These are phyloP conservation scores for Thalassaphorura encarpata DNA, from an alignment of 1,140 invertebrate species.

Conservation along the genomic window DNA sequence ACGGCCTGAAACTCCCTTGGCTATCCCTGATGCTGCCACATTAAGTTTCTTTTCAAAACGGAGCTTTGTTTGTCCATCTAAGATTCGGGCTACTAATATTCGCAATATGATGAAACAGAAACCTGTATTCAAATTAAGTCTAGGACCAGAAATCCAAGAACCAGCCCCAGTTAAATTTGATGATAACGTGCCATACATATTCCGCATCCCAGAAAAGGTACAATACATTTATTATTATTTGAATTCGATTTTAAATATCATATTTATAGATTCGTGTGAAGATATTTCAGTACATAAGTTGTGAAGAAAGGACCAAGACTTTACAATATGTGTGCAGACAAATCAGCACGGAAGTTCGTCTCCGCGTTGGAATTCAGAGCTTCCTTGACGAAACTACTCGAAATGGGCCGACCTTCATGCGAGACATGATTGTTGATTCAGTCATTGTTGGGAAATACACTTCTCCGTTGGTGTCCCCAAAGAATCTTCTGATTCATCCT, in stretches of 20 bases:
- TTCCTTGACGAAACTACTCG: constrained; percentile 5
- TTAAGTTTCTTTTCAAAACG: too few species aligned
- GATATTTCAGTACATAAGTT: constrained; percentile 16
- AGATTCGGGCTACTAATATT: too few species aligned
- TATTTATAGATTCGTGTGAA: constrained; percentile 18
- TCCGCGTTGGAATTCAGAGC: constrained; percentile 12
- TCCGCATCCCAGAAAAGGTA: too few species aligned
- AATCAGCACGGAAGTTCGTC: constrained; percentile 22
- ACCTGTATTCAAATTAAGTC: too few species aligned
- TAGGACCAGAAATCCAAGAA: too few species aligned
- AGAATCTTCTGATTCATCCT: constrained; percentile 11
- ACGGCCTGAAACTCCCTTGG: too few species aligned
- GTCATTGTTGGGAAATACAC: constrained; percentile 17
- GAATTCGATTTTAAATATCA: background rate
- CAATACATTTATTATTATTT: too few species aligned
- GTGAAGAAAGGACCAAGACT: constrained; percentile 4
- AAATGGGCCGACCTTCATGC: constrained; percentile 10
- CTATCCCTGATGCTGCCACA: too few species aligned
- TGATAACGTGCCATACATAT: too few species aligned
- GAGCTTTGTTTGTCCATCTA: too few species aligned
- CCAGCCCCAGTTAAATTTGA: too few species aligned
- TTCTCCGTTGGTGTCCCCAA: background rate
- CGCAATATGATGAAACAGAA: too few species aligned
- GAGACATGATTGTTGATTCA: constrained; percentile 19
- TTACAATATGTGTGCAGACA: constrained; percentile 21